A percentile compares a stretch with the other conserved stretches of the same genome.
These are phyloP conservation scores for Physeter macrocephalus DNA, from an alignment of 2,113 vertebrate species.

Conservation along the genomic window DNA sequence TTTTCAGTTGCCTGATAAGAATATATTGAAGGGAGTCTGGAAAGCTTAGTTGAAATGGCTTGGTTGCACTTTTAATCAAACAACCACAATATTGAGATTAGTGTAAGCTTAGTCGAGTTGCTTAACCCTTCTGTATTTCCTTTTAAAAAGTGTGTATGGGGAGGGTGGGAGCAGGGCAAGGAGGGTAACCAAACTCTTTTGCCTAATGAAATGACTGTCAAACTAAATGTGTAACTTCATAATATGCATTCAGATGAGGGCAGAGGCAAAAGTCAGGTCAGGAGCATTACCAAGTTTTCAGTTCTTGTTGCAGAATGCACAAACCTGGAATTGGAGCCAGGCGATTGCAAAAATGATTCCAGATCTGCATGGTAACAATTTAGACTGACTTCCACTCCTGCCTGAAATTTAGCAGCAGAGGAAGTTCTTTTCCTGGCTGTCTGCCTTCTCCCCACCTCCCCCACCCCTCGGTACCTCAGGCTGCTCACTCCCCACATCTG, in stretches of 20 bases:
- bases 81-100: slow-evolving; percentile 18
- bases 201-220: slow-evolving; percentile 35
- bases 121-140: slow-evolving; percentile 48
- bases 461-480: slow-evolving; percentile 20
- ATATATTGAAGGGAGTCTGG: not conserved
- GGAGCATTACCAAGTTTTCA: slow-evolving; percentile 50
- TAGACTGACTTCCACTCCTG: slow-evolving; percentile 56
- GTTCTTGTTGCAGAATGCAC: slow-evolving; percentile 55
- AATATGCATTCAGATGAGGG: slow-evolving; percentile 58
- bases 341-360: slow-evolving; percentile 26
- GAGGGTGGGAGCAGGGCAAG: not conserved
- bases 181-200: not conserved
- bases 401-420: slow-evolving; percentile 42
- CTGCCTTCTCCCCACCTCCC: slow-evolving; percentile 45
- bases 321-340: slow-evolving; percentile 48
- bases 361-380: slow-evolving; percentile 54
- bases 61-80: slow-evolving; percentile 46
- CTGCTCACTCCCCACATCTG: slow-evolving; percentile 61
- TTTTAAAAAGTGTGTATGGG: slow-evolving; percentile 15
- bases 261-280: slow-evolving; percentile 67
- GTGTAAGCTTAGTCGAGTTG: slow-evolving; percentile 40
- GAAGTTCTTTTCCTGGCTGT: slow-evolving; percentile 62
- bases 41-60: not conserved
- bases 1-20: slow-evolving; percentile 12
- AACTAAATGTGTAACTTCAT: slow-evolving; percentile 42